Evolutionary conservation across 2,888 invertebrate genomes (phyloP), one percentile per base, ranked within the genome.

Genomic region (Teleiodes luculella): DNA sequence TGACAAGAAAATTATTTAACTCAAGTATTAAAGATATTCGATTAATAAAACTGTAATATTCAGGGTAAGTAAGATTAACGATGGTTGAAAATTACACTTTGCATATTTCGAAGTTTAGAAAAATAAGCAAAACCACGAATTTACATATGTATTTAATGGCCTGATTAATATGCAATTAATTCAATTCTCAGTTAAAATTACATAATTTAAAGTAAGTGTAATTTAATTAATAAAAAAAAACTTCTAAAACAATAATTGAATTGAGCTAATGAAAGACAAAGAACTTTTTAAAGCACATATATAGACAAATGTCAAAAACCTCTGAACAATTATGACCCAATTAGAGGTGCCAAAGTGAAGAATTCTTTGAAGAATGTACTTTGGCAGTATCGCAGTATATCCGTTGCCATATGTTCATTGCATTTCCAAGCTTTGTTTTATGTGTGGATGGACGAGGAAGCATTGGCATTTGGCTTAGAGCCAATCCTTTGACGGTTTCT

Each of bases 371-470:
- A 45, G 18, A 31, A 11, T 41, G 18, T 24, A 24, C 6, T 24
- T 30, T 47, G 47, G 47, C 47, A 47, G 13, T 30, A 47, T 14
- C 33, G 33, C 47, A 33, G 10, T 24, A 33, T 18, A 16, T 48
- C 31, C 31, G 31, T 33, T 36, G 35, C 48, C 28, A 14, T 13
- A 13, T 28, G 20, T 49, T 48, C 33, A 48, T 48, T 35, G 35
- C 36, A 35, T 7, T 33, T 41, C n/a, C 35, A 49, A 37, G 37
- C 49, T 49, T 49, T 49, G 49, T 49, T 48, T 49, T 36, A 28
- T 24, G 18, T 18, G 37, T 18, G 37, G 49, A 49, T 13, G 11
- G 28, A 49, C 10, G n/a, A 49, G 49, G 49, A 49, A 49, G 49
- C 36, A 5, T 49, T 49, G 49, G 49, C n/a, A 37, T 1, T 10